phyloP scores from a whole-genome alignment of 2,888 invertebrate genomes.

The Oligia fasciuncula region DNA sequence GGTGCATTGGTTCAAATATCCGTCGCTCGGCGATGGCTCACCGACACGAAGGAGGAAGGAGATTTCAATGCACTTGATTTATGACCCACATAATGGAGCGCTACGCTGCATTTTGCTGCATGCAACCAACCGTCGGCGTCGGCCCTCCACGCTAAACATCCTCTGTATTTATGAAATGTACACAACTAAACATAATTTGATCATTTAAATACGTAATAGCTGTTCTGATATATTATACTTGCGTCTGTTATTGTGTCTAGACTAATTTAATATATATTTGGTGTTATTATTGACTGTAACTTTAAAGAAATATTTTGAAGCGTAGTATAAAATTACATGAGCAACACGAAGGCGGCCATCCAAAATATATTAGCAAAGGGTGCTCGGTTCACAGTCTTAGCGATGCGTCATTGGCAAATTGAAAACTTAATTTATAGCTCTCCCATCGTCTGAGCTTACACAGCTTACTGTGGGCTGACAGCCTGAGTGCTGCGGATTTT shows the following conservation, averaged over 20 bases:
- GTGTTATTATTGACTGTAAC: conserved; percentile 6
- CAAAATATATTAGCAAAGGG: conserved; percentile 68
- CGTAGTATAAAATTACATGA: conserved; percentile 41
- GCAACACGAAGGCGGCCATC: conserved; percentile 61
- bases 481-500: conserved; percentile 75
- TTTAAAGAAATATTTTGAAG: background rate
- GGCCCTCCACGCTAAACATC: conserved; percentile 73
- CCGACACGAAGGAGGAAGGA: conserved; percentile 88
- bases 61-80: conserved; percentile 89
- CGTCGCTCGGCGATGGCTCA: conserved; percentile 83
- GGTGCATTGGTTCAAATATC: conserved; percentile 83
- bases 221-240: conserved; percentile 32
- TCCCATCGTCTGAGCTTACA: conserved; percentile 79
- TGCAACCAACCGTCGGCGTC: conserved; percentile 79
- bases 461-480: conserved; percentile 79
- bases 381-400: conserved; percentile 73
- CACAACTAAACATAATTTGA: conserved; percentile 64
- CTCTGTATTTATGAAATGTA: conserved; percentile 72
- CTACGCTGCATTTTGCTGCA: conserved; percentile 84
- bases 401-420: conserved; percentile 85
- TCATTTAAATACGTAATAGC: conserved; percentile 65
- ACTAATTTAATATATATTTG: background rate
- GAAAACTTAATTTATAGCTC: conserved; percentile 84
- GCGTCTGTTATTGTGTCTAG: conserved; percentile 15
- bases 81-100: conserved; percentile 85